Conservation (phyloP, 2,888 invertebrate species). For the Agrochola macilenta region DNA sequence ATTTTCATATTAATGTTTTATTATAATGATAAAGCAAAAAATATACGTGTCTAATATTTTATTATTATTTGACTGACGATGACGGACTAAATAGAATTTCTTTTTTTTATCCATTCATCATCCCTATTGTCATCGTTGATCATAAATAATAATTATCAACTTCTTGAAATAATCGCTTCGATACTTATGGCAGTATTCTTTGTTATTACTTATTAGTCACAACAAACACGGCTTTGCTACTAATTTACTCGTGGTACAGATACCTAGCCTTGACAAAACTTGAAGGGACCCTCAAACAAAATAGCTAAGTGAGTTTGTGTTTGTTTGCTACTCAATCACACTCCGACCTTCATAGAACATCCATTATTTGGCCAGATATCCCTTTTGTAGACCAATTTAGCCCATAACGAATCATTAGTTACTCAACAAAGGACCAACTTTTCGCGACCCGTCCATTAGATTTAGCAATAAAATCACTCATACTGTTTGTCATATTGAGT, state of each 20-base stretch:
- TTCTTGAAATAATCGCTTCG: neutral
- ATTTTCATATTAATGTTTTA: too few relatives aligned
- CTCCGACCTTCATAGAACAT: constrained; percentile 31
- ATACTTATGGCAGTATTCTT: neutral
- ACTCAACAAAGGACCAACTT: constrained; percentile 39
- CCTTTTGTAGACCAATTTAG: constrained; percentile 14
- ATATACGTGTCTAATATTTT: too few relatives aligned
- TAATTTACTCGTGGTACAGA: neutral
- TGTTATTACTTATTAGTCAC: neutral
- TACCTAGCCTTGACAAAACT: neutral
- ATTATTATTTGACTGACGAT: too few relatives aligned
- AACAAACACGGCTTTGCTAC: too few relatives aligned
- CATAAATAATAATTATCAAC: neutral
- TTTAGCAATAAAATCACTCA: constrained; percentile 65
- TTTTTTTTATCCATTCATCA: too few relatives aligned
- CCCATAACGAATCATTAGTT: constrained; percentile 50
- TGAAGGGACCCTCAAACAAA: constrained; percentile 22
- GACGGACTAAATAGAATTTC: too few relatives aligned
- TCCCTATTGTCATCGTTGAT: neutral
- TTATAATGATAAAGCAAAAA: too few relatives aligned
- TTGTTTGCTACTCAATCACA: constrained; percentile 50
- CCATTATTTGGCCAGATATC: constrained; percentile 32
- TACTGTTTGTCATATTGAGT: constrained; percentile 65
- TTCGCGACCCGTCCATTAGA: constrained; percentile 55
- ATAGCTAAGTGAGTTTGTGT: constrained; percentile 41